Conservation (phyloP, 2,113 vertebrate species). For the Platichthys flesus region DNA sequence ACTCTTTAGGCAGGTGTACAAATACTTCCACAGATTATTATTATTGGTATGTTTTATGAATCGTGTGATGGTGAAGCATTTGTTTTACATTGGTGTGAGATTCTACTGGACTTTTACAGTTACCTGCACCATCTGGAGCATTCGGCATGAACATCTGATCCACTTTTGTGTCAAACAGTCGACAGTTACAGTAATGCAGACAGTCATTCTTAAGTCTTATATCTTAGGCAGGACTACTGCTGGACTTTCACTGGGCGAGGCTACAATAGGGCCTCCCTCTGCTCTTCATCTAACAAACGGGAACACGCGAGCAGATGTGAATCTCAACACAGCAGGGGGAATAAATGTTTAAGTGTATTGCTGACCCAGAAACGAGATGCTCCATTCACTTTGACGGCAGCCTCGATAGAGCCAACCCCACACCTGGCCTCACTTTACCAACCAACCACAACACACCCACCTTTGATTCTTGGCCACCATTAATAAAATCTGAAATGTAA, state of each 20-base stretch:
- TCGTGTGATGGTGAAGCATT: background rate
- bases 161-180: slow-evolving; percentile 14
- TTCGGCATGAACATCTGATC: background rate
- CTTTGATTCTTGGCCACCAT: slow-evolving; percentile 21
- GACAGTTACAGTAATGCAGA: slow-evolving; percentile 22
- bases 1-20: slow-evolving; percentile 44
- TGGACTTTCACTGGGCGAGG: slow-evolving; percentile 22
- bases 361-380: slow-evolving; percentile 58
- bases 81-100: slow-evolving; percentile 1
- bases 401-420: slow-evolving; percentile 26
- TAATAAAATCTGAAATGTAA: slow-evolving; percentile 24
- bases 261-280: slow-evolving; percentile 28
- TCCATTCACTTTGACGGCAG: slow-evolving; percentile 40
- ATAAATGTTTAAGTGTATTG: slow-evolving; percentile 25
- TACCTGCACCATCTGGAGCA: slow-evolving; percentile 8
- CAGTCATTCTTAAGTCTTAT: slow-evolving; percentile 10
- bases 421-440: slow-evolving; percentile 62
- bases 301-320: slow-evolving; percentile 64
- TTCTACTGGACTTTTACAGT: background rate
- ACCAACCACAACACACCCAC: slow-evolving; percentile 32
- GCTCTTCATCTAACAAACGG: slow-evolving; percentile 40
- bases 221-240: slow-evolving; percentile 18
- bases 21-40: slow-evolving; percentile 37
- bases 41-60: background rate
- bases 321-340: slow-evolving; percentile 32